A percentile compares a stretch with the other conserved stretches of the same genome.
phyloP scores from a whole-genome alignment of 2,888 invertebrate genomes.

The Marasmarcha lunaedactyla region DNA sequence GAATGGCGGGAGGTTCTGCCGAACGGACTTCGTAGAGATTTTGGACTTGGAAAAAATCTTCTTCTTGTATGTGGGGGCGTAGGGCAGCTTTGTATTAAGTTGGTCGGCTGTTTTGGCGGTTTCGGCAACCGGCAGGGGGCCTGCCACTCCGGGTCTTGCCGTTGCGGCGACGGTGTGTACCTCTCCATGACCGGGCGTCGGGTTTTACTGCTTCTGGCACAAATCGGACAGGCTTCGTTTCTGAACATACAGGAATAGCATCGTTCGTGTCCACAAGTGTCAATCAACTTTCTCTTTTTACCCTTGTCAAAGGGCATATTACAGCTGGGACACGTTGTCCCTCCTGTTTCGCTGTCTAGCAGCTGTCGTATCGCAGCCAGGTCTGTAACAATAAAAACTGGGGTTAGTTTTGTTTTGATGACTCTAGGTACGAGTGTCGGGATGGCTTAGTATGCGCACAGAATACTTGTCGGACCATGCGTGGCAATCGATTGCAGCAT shows the following conservation, averaged over 20 bases:
- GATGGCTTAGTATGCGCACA: slow-evolving; percentile 19
- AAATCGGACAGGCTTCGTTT: slow-evolving; percentile 91
- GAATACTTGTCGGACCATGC: slow-evolving; percentile 24
- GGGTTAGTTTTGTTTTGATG: slow-evolving; percentile 14
- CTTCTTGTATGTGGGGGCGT: slow-evolving; percentile 83
- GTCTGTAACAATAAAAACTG: slow-evolving; percentile 71
- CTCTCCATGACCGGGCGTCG: slow-evolving; percentile 53
- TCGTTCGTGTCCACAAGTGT: slow-evolving; percentile 95
- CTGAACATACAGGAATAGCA: slow-evolving; percentile 96
- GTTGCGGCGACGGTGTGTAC: slow-evolving; percentile 56
- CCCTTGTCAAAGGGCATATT: slow-evolving; percentile 96
- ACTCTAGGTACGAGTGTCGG: slow-evolving; percentile 17
- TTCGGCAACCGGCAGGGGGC: slow-evolving; percentile 71
- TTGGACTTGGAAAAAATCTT: slow-evolving; percentile 86
- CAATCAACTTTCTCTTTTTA: slow-evolving; percentile 94
- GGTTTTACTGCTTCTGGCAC: slow-evolving; percentile 63
- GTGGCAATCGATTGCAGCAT: slow-evolving; percentile 37
- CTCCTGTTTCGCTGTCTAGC: slow-evolving; percentile 80
- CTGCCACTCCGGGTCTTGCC: slow-evolving; percentile 57
- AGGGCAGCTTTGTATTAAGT: slow-evolving; percentile 78
- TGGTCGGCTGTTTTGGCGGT: slow-evolving; percentile 68
- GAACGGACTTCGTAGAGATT: slow-evolving; percentile 83
- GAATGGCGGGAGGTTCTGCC: slow-evolving; percentile 60
- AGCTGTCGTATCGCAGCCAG: slow-evolving; percentile 85
- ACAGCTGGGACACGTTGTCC: slow-evolving; percentile 84